Percentiles rank a stretch among this genome's conserved stretches.
These are phyloP conservation scores for Oncorhynchus nerka DNA, from an alignment of 2,113 vertebrate species.

Conservation along the genomic window DNA sequence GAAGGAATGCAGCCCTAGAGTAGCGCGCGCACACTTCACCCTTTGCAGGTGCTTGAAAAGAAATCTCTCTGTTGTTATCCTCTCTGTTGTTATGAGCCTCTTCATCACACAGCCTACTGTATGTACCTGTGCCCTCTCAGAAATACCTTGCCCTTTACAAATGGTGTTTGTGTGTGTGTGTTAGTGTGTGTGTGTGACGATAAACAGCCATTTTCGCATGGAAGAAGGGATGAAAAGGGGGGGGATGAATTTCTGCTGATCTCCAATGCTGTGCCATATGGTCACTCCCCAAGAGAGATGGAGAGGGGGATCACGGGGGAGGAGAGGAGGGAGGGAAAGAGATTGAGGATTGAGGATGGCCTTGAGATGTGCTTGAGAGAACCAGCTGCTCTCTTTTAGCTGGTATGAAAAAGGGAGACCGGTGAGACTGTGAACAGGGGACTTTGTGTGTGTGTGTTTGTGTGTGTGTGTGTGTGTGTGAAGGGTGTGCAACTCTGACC, in stretches of 20 bases:
- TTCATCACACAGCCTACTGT: not conserved
- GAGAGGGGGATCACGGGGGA: not conserved
- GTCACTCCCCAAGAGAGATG: constrained; percentile 5
- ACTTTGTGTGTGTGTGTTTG: not conserved
- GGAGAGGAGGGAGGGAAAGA: not conserved
- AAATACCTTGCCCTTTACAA: not conserved
- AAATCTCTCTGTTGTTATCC: not conserved
- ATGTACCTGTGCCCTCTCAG: not conserved
- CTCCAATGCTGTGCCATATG: not conserved
- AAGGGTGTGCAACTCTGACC: too few species aligned
- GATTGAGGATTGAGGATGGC: not conserved
- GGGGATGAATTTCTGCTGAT: constrained; percentile 5
- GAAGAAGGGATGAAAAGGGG: not conserved
- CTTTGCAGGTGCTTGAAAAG: not conserved
- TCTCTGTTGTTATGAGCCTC: not conserved
- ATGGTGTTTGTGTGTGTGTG: not conserved
- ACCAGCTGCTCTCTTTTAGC: not conserved
- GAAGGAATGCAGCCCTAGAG: constrained; percentile 34
- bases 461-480: not conserved
- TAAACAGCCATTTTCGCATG: not conserved
- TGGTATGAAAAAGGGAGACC: not conserved
- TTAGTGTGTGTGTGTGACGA: not conserved
- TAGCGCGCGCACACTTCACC: not conserved
- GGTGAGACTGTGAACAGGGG: not conserved
- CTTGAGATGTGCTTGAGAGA: constrained; percentile 2